Conservation (phyloP, 2,113 vertebrate genomes). For the Pluvialis apricaria region DNA sequence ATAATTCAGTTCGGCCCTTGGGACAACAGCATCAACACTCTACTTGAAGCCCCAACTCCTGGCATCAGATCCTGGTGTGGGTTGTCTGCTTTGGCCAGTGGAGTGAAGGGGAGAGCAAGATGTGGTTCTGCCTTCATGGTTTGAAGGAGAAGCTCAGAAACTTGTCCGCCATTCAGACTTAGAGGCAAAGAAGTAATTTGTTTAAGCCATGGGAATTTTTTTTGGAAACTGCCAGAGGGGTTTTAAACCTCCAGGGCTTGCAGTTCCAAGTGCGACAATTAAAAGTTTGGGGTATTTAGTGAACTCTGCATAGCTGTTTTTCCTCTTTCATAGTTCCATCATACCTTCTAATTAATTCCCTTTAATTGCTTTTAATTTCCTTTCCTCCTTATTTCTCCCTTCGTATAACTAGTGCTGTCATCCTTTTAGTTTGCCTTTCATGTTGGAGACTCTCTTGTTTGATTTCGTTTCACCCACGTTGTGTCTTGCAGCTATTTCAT, state of each 20-base stretch:
- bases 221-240: constrained; percentile 18
- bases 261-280: constrained; percentile 48
- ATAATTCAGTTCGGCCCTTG: background rate
- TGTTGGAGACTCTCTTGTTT: constrained; percentile 51
- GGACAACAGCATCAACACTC: background rate
- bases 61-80: fast-evolving
- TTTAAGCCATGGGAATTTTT: constrained; percentile 55
- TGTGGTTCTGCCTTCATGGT: fast-evolving
- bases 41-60: background rate
- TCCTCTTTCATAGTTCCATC: constrained; percentile 37
- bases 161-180: background rate
- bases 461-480: constrained; percentile 41
- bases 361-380: constrained; percentile 65
- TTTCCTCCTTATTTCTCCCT: constrained; percentile 53
- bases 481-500: constrained; percentile 63
- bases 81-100: background rate
- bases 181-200: constrained; percentile 51
- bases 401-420: constrained; percentile 41
- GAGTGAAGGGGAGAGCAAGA: background rate
- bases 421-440: constrained; percentile 54
- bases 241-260: constrained; percentile 54
- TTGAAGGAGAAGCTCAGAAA: background rate
- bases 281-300: constrained; percentile 58
- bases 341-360: constrained; percentile 66
- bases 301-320: constrained; percentile 60